Evolutionary conservation across 2,888 invertebrate species (phyloP).

Genomic region (Meteorus colon): DNA sequence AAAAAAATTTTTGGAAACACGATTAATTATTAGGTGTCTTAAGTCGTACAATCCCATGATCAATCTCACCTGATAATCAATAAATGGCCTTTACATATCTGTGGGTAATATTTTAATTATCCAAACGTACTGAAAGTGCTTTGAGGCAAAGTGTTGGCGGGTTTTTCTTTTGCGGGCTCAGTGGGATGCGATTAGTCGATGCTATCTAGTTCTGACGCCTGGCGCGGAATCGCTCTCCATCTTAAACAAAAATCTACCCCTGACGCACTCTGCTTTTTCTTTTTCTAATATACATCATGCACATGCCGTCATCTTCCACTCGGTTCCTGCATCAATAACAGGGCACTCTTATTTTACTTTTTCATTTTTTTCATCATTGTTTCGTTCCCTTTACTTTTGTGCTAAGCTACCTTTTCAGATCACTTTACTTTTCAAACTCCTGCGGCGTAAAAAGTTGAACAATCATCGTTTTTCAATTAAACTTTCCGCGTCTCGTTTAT

Average conservation of each 20-base stretch:
- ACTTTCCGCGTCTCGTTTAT: conserved; percentile 36
- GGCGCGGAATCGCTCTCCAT: conserved; percentile 45
- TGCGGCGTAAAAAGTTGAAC: conserved; percentile 43
- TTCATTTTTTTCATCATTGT: conserved; percentile 9
- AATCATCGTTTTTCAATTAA: conserved; percentile 45
- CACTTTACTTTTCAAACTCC: conserved; percentile 31
- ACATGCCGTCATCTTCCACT: background rate
- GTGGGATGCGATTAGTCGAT: conserved; percentile 53
- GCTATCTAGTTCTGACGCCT: conserved; percentile 46
- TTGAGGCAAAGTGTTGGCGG: background rate
- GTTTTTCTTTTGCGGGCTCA: conserved; percentile 39
- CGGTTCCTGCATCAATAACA: conserved; percentile 29
- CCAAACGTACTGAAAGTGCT: conserved; percentile 30
- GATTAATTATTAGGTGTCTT: background rate
- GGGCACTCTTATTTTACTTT: conserved; percentile 32
- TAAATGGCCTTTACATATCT: conserved; percentile 1
- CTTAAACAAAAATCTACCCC: conserved; percentile 44
- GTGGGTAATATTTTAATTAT: conserved; percentile 52
- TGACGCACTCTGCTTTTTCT: conserved; percentile 31
- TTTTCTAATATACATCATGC: conserved; percentile 2
- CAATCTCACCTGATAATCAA: conserved; percentile 6
- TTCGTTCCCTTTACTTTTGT: background rate
- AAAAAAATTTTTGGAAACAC: background rate
- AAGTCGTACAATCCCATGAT: background rate
- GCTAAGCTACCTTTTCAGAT: conserved; percentile 14